Conservation (phyloP, 2,888 invertebrate genomes). For the Scaptomyza parva region DNA sequence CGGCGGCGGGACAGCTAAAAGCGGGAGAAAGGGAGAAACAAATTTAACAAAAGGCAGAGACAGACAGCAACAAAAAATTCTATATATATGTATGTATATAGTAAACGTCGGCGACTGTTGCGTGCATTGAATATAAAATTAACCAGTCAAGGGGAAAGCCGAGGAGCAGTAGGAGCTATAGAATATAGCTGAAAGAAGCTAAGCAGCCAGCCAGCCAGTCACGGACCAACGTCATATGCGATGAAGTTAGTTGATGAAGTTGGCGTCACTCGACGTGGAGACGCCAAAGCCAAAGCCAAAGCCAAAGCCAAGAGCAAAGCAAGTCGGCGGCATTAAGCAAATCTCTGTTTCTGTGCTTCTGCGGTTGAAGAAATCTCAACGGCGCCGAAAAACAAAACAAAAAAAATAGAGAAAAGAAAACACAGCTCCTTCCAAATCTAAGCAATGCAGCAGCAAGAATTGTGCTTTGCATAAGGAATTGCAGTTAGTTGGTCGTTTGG, state of each 20-base stretch:
- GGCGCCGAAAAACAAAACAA: slow-evolving; percentile 12
- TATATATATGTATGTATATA: slow-evolving; percentile 34
- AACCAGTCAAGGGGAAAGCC: slow-evolving; percentile 32
- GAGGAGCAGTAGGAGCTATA: neutral
- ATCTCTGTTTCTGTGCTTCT: slow-evolving; percentile 21
- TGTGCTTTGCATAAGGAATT: slow-evolving; percentile 49
- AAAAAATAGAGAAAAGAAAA: too few species aligned
- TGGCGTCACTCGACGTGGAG: slow-evolving; percentile 32
- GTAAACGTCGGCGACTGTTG: slow-evolving; percentile 68
- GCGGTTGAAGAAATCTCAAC: slow-evolving; percentile 34
- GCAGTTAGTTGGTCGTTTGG: neutral
- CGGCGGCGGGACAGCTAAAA: slow-evolving; percentile 16
- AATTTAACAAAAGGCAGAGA: slow-evolving; percentile 37
- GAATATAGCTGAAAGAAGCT: neutral
- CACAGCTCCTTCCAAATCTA: slow-evolving; percentile 42
- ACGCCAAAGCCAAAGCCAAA: too few species aligned
- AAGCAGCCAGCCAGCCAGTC: slow-evolving; percentile 31
- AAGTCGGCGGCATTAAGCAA: slow-evolving; percentile 26
- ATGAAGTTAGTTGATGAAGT: slow-evolving; percentile 41
- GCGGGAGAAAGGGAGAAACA: slow-evolving; percentile 22
- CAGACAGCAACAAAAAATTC: slow-evolving; percentile 19
- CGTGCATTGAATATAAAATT: slow-evolving; percentile 78
- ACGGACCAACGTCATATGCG: slow-evolving; percentile 33
- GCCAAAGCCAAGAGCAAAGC: too few species aligned
- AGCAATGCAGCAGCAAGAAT: slow-evolving; percentile 28